These are phyloP conservation scores for Micropterix aruncella DNA, from an alignment of 2,888 invertebrate genomes.

Conservation along the genomic window DNA sequence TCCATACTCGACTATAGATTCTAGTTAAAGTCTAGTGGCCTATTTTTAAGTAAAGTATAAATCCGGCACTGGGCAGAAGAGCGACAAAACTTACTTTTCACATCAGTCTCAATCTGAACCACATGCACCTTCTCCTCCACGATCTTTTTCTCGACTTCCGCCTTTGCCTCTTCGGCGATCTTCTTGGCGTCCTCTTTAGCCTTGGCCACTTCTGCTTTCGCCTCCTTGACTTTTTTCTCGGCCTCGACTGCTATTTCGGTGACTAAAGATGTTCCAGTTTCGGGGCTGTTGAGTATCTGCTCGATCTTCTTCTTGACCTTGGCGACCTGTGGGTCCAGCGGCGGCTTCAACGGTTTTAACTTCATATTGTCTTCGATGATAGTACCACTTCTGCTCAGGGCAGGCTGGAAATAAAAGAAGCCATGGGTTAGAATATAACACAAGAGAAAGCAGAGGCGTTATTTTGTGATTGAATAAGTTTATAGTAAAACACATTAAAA, in stretches of 20 bases:
- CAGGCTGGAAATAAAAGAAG: too few species aligned
- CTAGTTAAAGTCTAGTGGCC: too few species aligned
- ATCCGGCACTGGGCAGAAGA: too few species aligned
- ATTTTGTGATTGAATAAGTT: too few species aligned
- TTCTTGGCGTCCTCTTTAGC: slow-evolving; percentile 6
- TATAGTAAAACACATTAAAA: too few species aligned
- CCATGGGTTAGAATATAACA: too few species aligned
- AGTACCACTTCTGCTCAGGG: slow-evolving; percentile 14
- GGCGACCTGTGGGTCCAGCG: slow-evolving; percentile 35
- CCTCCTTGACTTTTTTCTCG: slow-evolving; percentile 20
- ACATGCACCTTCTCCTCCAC: slow-evolving; percentile 6
- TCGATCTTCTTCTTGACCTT: slow-evolving; percentile 34
- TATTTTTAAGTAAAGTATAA: too few species aligned
- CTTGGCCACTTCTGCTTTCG: slow-evolving; percentile 15
- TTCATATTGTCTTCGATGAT: slow-evolving; percentile 27
- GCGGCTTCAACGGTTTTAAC: slow-evolving; percentile 28
- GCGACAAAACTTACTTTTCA: too few species aligned
- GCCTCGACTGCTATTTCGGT: slow-evolving; percentile 9
- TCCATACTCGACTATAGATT: too few species aligned
- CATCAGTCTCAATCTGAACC: too few species aligned
- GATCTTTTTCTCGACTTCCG: slow-evolving; percentile 7
- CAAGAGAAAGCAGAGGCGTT: too few species aligned
- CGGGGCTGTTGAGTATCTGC: slow-evolving; percentile 31
- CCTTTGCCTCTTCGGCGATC: background rate
- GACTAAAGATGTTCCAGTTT: slow-evolving; percentile 12